A percentile compares a stretch with the other conserved stretches of the same genome.
phyloP scores from a whole-genome alignment of 1,140 invertebrate species.

The Drosophila lacertosa region DNA sequence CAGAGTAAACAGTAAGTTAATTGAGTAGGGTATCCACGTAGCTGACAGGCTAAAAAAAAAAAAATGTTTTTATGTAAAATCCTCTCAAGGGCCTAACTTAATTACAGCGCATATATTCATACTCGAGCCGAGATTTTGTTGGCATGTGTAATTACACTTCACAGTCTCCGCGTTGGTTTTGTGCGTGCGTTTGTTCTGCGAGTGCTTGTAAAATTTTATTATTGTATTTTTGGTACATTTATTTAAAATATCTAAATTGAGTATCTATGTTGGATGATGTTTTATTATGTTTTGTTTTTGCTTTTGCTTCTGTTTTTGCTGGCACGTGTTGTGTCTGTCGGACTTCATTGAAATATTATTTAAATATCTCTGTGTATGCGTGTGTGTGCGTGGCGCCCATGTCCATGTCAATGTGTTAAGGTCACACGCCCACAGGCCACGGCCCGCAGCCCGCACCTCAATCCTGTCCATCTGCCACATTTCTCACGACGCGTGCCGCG shows the following conservation, averaged over 20 bases:
- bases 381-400: constrained; percentile 8
- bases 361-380: constrained; percentile 9
- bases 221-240: constrained; percentile 43
- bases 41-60: too few relatives aligned
- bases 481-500: constrained; percentile 44
- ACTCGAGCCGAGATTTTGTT: neutral
- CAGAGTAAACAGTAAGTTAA: too few relatives aligned
- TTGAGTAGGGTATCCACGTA: too few relatives aligned
- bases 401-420: neutral
- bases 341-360: constrained; percentile 43
- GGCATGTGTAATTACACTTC: neutral
- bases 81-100: too few relatives aligned
- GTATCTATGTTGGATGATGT: constrained; percentile 52
- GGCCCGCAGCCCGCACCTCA: constrained; percentile 1
- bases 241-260: constrained; percentile 58
- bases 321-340: constrained; percentile 24
- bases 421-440: constrained; percentile 1
- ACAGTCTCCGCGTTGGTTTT: neutral
- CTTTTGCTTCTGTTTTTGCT: constrained; percentile 7
- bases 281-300: constrained; percentile 2
- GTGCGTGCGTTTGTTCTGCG: too few relatives aligned
- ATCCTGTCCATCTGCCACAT: constrained; percentile 58
- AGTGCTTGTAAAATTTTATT: too few relatives aligned
- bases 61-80: too few relatives aligned
- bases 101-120: neutral